Conservation (phyloP, 1,140 invertebrate genomes). For the Aphidius gifuensis region DNA sequence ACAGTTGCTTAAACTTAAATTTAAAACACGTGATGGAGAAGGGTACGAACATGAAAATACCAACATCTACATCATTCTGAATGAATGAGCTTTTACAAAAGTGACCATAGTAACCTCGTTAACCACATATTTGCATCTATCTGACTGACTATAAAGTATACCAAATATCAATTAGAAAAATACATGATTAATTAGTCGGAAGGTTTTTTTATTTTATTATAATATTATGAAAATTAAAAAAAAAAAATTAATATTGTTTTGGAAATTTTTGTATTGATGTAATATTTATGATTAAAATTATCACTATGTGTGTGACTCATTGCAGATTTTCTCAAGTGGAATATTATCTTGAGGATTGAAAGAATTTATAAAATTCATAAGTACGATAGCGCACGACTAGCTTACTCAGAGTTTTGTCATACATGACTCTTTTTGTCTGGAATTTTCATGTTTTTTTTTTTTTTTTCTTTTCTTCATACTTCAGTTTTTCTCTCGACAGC, state of each 20-base stretch:
- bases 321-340: background rate
- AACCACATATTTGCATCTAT: background rate
- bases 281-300: background rate
- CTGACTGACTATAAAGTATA: no score
- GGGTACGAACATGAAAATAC: conserved; percentile 17
- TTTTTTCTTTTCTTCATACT: conserved; percentile 12
- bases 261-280: no score
- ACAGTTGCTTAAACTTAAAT: no score
- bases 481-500: background rate
- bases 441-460: conserved; percentile 2
- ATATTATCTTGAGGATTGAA: background rate
- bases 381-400: conserved; percentile 23
- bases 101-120: conserved; percentile 25
- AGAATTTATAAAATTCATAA: background rate
- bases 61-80: conserved; percentile 45
- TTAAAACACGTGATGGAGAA: no score
- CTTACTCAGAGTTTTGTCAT: conserved; percentile 19
- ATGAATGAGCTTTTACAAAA: conserved; percentile 36
- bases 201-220: no score
- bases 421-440: background rate
- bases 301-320: background rate
- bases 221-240: no score
- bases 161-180: no score
- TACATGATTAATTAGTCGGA: no score
- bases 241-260: no score